Percentiles rank a stretch among this genome's conserved stretches.
These are phyloP conservation scores for Mimumesa dahlbomi DNA, from an alignment of 2,888 invertebrate species.

Conservation along the genomic window DNA sequence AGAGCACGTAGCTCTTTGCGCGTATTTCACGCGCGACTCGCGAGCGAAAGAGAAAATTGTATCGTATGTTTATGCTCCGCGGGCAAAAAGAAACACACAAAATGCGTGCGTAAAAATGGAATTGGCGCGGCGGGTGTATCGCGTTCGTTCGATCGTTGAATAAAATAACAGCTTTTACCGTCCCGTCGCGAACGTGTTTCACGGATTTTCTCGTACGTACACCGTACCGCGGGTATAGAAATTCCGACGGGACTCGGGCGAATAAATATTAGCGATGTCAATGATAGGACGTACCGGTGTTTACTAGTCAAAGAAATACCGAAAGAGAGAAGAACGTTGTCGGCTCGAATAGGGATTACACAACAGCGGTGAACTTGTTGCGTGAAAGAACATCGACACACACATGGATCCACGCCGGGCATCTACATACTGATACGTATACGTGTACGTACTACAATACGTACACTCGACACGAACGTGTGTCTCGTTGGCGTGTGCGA, in stretches of 20 bases:
- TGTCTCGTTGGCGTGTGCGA: too few relatives aligned
- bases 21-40: not conserved
- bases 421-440: too few relatives aligned
- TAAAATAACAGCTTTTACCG: not conserved
- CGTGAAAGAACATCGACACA: too few relatives aligned
- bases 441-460: too few relatives aligned
- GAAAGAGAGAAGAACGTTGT: not conserved
- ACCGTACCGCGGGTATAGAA: not conserved
- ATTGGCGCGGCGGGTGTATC: not conserved
- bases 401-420: too few relatives aligned
- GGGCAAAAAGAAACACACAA: too few relatives aligned
- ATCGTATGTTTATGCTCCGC: slow-evolving; percentile 5
- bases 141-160: not conserved
- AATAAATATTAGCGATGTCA: too few relatives aligned
- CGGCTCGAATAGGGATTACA: not conserved
- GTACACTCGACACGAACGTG: too few relatives aligned
- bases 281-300: not conserved
- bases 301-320: not conserved
- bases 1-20: not conserved
- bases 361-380: not conserved
- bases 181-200: too few relatives aligned
- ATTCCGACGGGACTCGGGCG: too few relatives aligned
- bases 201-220: not conserved
- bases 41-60: slow-evolving; percentile 4
- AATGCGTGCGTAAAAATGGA: slow-evolving; percentile 22